Base-by-base conservation (phyloP, 2,888 invertebrate genomes). In the Ceraclea dissimilis region DNA sequence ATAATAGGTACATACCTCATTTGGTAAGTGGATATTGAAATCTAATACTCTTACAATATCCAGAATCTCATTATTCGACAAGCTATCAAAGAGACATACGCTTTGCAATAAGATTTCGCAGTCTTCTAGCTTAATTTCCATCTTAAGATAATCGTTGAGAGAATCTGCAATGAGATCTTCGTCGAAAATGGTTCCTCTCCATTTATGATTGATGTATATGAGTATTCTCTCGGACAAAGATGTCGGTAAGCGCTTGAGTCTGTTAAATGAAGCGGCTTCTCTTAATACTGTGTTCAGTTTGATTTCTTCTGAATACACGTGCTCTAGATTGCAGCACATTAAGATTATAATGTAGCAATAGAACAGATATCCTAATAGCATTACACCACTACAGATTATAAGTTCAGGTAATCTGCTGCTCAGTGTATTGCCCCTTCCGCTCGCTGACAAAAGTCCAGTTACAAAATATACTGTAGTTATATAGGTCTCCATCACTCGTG, bases 91-190 rank as follows among this genome's bases (percentile, higher is more conserved):
- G 39, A 83, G 65, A 0, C 74, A 71, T 8, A 81, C 80, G 34
- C 74, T 79, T 61, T 77, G 69, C 2, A 84, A 73, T 26, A 84
- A 67, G 34, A 71, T 69, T 62, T 74, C 75, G 63, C 81, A 81
- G 26, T 76, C 74, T 64, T 79, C 72, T 64, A 80, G 67, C 54
- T 78, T 77, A 17, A 84, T 79, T 60, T 83, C 82, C 60, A 78
- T 70, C 47, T 75, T 72, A 44, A 79, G 70, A 58, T 72, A 72
- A 58, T 73, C 74, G 22, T 71, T 71, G 8, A 74, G 67, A 1
- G 72, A 72, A 33, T 63, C 66, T 63, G 68, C 52, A 10, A 74
- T 71, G 1, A 63, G 63, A 2, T 61, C 59, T 62, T 74, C 73
- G 57, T 71, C 68, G 60, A 69, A 72, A 49, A 67, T 72, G 22